Conservation (phyloP, 2,888 invertebrate genomes). For the Eutolmus rufibarbis region DNA sequence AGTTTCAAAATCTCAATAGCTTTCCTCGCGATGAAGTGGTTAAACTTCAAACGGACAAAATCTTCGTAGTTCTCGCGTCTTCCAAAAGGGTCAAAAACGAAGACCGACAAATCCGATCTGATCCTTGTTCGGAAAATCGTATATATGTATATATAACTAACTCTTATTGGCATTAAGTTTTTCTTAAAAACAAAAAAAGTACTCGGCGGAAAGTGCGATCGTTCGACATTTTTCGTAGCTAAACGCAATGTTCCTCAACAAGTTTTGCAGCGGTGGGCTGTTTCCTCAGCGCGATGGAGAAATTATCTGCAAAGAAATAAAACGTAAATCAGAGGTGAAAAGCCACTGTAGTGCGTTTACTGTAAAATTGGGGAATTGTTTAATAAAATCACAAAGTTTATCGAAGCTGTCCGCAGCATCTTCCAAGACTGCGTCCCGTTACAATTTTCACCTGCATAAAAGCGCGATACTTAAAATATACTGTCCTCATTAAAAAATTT, state of each 20-base stretch:
- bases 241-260: not conserved
- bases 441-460: not conserved
- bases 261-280: not conserved
- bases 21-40: not conserved
- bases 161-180: conserved; percentile 2
- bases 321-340: not conserved
- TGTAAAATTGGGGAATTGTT: not conserved
- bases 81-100: not conserved
- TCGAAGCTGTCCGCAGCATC: not conserved
- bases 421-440: not conserved
- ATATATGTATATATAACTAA: not conserved
- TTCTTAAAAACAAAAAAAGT: conserved; percentile 12
- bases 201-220: not conserved
- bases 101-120: not conserved
- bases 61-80: not conserved
- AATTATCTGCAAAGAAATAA: not conserved
- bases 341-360: not conserved
- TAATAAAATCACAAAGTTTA: not conserved
- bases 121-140: not conserved
- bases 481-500: not conserved
- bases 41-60: not conserved
- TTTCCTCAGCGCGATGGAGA: not conserved
- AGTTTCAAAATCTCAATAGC: not conserved
- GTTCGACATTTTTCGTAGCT: conserved; percentile 9
- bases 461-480: not conserved